Conservation (phyloP, 1,140 invertebrate genomes). For the Tetragonula clypearis region DNA sequence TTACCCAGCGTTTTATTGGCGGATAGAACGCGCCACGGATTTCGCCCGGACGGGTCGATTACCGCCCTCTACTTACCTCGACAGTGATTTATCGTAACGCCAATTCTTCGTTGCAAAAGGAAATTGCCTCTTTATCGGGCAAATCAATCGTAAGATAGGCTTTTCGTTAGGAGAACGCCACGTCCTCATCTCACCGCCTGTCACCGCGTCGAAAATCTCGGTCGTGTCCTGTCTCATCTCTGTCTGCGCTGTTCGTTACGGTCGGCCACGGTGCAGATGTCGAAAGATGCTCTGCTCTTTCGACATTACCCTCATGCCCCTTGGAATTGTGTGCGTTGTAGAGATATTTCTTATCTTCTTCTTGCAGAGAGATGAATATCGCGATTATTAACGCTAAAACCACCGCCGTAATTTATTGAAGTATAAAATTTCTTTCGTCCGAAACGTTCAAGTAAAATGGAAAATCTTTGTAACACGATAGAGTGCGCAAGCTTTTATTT, state of each 20-base stretch:
- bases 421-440: no score
- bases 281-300: neutral
- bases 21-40: constrained; percentile 65
- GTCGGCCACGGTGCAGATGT: no score
- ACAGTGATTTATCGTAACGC: constrained; percentile 75
- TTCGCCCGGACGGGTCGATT: constrained; percentile 51
- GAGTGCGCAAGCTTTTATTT: no score
- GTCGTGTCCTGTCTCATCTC: neutral
- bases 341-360: neutral
- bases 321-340: neutral
- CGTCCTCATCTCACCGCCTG: neutral
- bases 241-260: neutral
- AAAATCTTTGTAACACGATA: no score
- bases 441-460: neutral
- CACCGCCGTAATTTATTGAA: no score
- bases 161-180: neutral
- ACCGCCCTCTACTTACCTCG: constrained; percentile 77
- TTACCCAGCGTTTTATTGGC: constrained; percentile 75
- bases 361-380: no score
- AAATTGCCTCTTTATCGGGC: constrained; percentile 64
- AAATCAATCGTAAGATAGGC: constrained; percentile 33
- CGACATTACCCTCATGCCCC: neutral
- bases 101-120: constrained; percentile 15
- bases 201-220: neutral
- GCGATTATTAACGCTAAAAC: no score